Conservation (phyloP, 2,888 invertebrate species). For the Meteorus colon region DNA sequence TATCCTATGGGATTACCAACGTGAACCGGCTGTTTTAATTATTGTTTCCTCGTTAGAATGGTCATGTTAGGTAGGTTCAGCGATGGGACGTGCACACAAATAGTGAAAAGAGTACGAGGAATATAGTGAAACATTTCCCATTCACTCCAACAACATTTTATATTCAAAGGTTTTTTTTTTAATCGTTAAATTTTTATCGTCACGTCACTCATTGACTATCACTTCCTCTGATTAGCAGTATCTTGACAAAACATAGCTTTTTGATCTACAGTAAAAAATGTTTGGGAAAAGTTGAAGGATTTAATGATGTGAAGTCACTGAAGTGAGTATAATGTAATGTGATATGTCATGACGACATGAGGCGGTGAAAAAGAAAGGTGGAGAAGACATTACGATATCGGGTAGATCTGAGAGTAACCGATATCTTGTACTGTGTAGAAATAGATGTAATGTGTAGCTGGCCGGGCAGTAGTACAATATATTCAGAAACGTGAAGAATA, state of each 20-base stretch:
- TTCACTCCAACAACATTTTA: background rate
- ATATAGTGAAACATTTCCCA: background rate
- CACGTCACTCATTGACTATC: no score
- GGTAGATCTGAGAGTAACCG: constrained; percentile 10
- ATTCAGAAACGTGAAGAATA: background rate
- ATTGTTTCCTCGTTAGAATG: constrained; percentile 39
- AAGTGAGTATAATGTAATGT: background rate
- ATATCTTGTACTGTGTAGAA: constrained; percentile 42
- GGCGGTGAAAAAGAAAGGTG: background rate
- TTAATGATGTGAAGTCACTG: background rate
- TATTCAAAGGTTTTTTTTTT: background rate
- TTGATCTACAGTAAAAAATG: no score
- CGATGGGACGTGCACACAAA: constrained; percentile 11
- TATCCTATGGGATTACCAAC: constrained; percentile 33
- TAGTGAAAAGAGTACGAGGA: background rate
- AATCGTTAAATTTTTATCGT: background rate
- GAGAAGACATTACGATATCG: constrained; percentile 37
- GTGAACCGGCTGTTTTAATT: constrained; percentile 31
- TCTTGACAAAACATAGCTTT: no score
- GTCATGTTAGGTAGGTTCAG: constrained; percentile 19
- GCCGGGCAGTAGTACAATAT: background rate
- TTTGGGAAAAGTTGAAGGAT: background rate
- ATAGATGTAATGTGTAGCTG: constrained; percentile 34
- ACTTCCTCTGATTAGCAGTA: no score
- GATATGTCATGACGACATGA: background rate